Percentiles rank a stretch among this genome's conserved stretches.
These are phyloP conservation scores for Atherix ibis DNA, from an alignment of 2,888 invertebrate genomes.

Conservation along the genomic window DNA sequence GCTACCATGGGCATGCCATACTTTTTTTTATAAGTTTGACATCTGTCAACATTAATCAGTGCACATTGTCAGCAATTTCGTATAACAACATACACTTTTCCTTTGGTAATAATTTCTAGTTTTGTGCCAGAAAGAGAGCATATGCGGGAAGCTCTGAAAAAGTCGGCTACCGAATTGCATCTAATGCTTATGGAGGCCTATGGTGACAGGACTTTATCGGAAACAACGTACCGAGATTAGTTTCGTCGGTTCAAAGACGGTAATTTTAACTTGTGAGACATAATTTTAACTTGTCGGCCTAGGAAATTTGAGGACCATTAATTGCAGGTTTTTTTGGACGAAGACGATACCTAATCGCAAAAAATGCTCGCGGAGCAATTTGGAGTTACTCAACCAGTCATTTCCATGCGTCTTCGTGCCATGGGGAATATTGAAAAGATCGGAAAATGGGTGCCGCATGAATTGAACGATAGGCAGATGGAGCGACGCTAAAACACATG, in stretches of 20 bases:
- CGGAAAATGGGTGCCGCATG: slow-evolving; percentile 1
- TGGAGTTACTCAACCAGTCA: background rate
- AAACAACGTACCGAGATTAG: slow-evolving; percentile 1
- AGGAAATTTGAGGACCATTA: slow-evolving; percentile 1
- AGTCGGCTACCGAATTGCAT: too few species aligned
- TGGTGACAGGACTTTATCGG: too few species aligned
- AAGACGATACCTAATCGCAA: slow-evolving; percentile 1
- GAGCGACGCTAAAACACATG: background rate
- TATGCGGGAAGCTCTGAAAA: too few species aligned
- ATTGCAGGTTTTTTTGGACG: slow-evolving; percentile 2
- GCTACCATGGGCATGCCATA: too few species aligned
- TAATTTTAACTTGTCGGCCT: background rate
- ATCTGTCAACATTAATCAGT: too few species aligned
- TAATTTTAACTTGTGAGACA: slow-evolving; percentile 3
- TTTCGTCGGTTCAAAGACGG: slow-evolving; percentile 3
- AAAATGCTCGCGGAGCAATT: background rate
- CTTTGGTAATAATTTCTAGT: too few species aligned
- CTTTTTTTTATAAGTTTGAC: too few species aligned
- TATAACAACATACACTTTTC: too few species aligned
- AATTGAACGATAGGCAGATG: background rate
- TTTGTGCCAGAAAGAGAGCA: too few species aligned
- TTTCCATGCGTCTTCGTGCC: background rate
- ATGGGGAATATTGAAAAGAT: background rate
- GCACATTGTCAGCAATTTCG: too few species aligned
- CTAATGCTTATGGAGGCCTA: too few species aligned